Percentiles rank a stretch among this genome's conserved stretches.
Conservation (phyloP, 2,888 invertebrate species). For the Synanthedon andrenaeformis region DNA sequence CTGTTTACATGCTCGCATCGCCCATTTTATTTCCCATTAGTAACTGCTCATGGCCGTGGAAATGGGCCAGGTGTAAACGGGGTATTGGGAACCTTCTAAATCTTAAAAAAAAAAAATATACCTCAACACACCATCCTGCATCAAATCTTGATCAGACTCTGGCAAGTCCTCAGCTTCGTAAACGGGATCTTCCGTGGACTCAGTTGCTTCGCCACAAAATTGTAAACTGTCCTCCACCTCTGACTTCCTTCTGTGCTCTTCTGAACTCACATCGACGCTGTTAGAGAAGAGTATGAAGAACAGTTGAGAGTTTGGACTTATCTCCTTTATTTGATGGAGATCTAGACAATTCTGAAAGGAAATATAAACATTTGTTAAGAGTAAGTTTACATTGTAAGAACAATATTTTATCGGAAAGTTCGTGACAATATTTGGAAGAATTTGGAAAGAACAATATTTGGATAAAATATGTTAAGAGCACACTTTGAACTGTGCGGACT, state of each 20-base stretch:
- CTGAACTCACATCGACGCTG: constrained; percentile 18
- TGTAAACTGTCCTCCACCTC: constrained; percentile 3
- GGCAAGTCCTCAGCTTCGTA: constrained; percentile 32
- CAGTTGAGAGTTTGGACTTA: constrained; percentile 46
- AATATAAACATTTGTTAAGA: not conserved
- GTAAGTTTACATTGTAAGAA: too few species aligned
- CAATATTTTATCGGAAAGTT: too few species aligned
- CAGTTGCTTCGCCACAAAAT: constrained; percentile 25
- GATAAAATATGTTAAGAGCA: too few species aligned
- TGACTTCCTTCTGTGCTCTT: constrained; percentile 7
- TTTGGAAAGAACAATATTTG: too few species aligned
- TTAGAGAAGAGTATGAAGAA: constrained; percentile 52
- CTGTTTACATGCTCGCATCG: too few species aligned
- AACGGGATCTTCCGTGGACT: constrained; percentile 25
- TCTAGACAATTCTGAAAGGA: constrained; percentile 56
- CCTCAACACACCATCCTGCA: constrained; percentile 4
- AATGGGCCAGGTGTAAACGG: too few species aligned
- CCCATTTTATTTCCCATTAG: too few species aligned
- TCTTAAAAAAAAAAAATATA: not conserved
- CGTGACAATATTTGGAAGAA: too few species aligned
- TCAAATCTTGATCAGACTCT: constrained; percentile 30
- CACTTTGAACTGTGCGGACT: too few species aligned
- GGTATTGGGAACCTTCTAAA: not conserved
- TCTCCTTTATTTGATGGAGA: constrained; percentile 52
- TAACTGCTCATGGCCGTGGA: too few species aligned